Base-by-base conservation (phyloP, 2,797 vertebrate species). In the Pitangus sulphuratus region DNA sequence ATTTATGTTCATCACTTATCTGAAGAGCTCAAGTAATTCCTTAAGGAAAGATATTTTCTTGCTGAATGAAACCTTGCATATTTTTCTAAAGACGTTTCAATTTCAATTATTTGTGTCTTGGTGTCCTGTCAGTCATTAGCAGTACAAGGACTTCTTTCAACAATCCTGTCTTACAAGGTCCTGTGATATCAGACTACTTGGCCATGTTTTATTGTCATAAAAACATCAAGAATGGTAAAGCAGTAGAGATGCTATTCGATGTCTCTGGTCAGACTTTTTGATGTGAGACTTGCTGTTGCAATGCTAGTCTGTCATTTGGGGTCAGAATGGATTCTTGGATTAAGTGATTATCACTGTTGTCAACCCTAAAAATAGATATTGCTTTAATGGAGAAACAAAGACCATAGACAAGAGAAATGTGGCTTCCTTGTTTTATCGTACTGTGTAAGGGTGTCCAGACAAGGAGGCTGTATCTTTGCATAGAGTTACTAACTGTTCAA, bases 321-420 rank as follows among this genome's bases (percentile, higher is more conserved):
- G 61, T 89, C 68, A 96, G 84, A 60, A 84, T 66, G 68, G 88
- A 60, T 91, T 84, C 77, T 39, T 95, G 94, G 93, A 95, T 97
- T 94, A 97, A 92, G 90, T 80, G 94, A 95, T 96, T 95, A 89
- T 84, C 70, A 15, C 54, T 92, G 77, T 62, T 91, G 47, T 64
- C 77, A 64, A 21, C 30, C 33, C 68, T 95, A 93, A 93, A 95
- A 93, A 94, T 94, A 95, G 90, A 24, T 39, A 39, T 3, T 75
- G 35, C 35, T 64, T 5, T 68, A 60, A 45, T 61, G 71, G 75
- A 60, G 57, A 78, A 95, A 42, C n/a, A n/a, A 79, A 26, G 64
- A 60, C 53, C 31, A 35, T 17, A 42, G 56, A 40, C n/a, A 44
- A 83, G 53, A n/a, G 17, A 70, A 66, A 64, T 15, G 7, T 0